A percentile compares a stretch with the other conserved stretches of the same genome.
phyloP scores from a whole-genome alignment of 2,888 invertebrate species.

The Sphaerophoria taeniata region DNA sequence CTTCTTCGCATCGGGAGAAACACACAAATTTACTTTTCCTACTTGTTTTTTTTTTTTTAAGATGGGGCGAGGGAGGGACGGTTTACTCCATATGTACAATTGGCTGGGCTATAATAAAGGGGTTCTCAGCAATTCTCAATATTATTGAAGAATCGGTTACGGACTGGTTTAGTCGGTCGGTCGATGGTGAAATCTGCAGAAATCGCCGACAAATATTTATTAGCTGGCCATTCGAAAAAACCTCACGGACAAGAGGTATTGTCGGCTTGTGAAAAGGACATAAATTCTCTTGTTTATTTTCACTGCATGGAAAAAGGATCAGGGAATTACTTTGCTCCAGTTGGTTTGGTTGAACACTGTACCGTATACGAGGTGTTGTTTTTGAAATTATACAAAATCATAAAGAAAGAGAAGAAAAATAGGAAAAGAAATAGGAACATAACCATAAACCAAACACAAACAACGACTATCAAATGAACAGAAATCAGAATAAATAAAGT shows the following conservation, averaged over 20 bases:
- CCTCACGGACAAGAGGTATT: slow-evolving; percentile 71
- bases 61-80: no score
- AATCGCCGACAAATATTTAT: slow-evolving; percentile 65
- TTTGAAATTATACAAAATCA: slow-evolving; percentile 44
- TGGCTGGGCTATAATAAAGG: slow-evolving; percentile 4
- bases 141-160: slow-evolving; percentile 11
- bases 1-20: slow-evolving; percentile 9
- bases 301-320: slow-evolving; percentile 34
- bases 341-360: no score
- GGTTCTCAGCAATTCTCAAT: not conserved
- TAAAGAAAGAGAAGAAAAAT: not conserved
- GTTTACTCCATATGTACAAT: slow-evolving; percentile 9
- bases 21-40: slow-evolving; percentile 16
- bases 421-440: no score
- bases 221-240: slow-evolving; percentile 68
- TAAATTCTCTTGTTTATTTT: slow-evolving; percentile 65
- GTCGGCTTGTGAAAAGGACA: slow-evolving; percentile 61
- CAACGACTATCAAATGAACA: slow-evolving; percentile 29
- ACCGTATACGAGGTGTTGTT: slow-evolving; percentile 20
- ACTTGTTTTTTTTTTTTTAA: no score
- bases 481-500: slow-evolving; percentile 52
- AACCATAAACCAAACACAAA: not conserved
- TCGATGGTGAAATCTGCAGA: slow-evolving; percentile 54
- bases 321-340: slow-evolving; percentile 10
- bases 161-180: slow-evolving; percentile 42